Percentiles rank a stretch among this genome's conserved stretches.
These are phyloP conservation scores for Cyrtodaria siliqua DNA, from an alignment of 2,888 invertebrate genomes.

Conservation along the genomic window DNA sequence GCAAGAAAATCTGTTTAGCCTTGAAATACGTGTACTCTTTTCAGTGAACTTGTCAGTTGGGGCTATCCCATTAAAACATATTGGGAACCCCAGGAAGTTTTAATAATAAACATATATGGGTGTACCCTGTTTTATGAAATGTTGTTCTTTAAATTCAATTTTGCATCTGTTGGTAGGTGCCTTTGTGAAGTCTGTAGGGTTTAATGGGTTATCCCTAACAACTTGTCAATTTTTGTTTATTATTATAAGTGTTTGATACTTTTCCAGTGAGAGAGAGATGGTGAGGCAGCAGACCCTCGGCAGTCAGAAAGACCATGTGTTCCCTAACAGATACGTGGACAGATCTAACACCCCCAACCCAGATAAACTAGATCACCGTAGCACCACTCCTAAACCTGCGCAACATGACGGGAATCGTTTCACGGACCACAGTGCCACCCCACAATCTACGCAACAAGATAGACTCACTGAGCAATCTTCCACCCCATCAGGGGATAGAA, in stretches of 20 bases:
- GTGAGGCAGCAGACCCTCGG: conserved; percentile 11
- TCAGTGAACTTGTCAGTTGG: too few relatives aligned
- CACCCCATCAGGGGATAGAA: conserved; percentile 51
- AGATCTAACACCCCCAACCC: conserved; percentile 19
- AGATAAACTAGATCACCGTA: conserved; percentile 2
- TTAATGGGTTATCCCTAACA: too few relatives aligned
- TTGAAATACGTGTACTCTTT: too few relatives aligned
- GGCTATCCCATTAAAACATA: too few relatives aligned
- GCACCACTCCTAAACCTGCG: conserved; percentile 15
- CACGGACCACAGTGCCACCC: conserved; percentile 15
- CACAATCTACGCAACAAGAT: conserved; percentile 33
- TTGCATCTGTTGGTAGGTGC: too few relatives aligned
- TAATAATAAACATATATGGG: too few relatives aligned
- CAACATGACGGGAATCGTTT: neutral
- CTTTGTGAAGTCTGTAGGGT: too few relatives aligned
- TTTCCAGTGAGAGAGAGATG: conserved; percentile 40
- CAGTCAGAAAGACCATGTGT: conserved; percentile 23
- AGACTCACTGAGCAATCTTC: neutral
- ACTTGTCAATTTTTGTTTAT: neutral
- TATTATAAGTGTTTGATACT: neutral
- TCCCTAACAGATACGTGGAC: conserved; percentile 41
- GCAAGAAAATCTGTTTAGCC: too few relatives aligned
- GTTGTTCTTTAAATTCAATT: too few relatives aligned
- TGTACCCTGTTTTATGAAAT: too few relatives aligned
- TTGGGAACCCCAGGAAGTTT: too few relatives aligned